These are phyloP conservation scores for Nixonia krombeini DNA, from an alignment of 1,140 invertebrate species.

Conservation along the genomic window DNA sequence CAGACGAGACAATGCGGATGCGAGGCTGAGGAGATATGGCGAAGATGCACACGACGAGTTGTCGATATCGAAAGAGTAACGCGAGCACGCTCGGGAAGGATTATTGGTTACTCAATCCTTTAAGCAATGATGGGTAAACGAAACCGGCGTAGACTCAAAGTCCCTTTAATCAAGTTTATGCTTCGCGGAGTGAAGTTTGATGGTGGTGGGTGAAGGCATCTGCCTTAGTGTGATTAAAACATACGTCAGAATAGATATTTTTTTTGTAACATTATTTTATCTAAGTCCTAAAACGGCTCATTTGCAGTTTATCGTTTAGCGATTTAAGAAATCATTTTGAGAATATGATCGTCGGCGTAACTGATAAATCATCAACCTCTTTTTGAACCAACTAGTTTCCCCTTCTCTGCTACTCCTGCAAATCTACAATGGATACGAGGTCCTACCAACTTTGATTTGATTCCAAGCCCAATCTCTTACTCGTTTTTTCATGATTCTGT, in stretches of 20 bases:
- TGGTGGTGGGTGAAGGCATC: no score
- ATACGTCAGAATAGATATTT: no score
- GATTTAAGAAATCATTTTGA: conserved; percentile 58
- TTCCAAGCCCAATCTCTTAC: conserved; percentile 44
- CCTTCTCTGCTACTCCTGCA: conserved; percentile 38
- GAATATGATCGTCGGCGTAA: conserved; percentile 64
- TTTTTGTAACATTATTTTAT: no score
- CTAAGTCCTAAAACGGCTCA: no score
- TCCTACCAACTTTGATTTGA: conserved; percentile 66
- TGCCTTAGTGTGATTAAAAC: no score
- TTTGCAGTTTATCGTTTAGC: no score
- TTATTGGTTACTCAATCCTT: conserved; percentile 48
- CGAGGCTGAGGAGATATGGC: conserved; percentile 60
- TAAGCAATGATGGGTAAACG: conserved; percentile 25
- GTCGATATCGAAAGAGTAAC: conserved; percentile 64
- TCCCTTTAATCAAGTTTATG: conserved; percentile 35
- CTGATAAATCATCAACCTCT: conserved; percentile 43
- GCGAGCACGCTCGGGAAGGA: conserved; percentile 57
- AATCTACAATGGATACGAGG: conserved; percentile 49
- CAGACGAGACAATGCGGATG: conserved; percentile 66
- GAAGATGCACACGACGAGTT: conserved; percentile 61
- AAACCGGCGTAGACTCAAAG: conserved; percentile 34
- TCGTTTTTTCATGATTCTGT: conserved; percentile 39
- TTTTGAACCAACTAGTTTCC: conserved; percentile 23
- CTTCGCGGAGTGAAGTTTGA: conserved; percentile 19